phyloP scores from a whole-genome alignment of 2,113 vertebrate genomes.

The Natator depressus region DNA sequence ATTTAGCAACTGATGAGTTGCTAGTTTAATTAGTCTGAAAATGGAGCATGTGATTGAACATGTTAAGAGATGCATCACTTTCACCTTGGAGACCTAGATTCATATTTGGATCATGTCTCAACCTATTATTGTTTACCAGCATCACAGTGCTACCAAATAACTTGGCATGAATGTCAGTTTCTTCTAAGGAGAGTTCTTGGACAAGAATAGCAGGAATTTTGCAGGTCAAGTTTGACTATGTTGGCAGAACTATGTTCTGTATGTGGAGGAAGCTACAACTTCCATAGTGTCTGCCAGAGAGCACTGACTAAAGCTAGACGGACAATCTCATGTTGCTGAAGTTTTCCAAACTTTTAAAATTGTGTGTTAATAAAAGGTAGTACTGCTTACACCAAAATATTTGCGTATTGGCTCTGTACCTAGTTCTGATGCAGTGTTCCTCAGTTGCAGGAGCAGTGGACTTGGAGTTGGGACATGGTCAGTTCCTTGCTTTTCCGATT shows the following conservation, averaged over 20 bases:
- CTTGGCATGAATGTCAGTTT: neutral
- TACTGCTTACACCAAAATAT: neutral
- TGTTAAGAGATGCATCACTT: constrained; percentile 33
- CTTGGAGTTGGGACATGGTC: neutral
- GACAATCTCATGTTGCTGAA: neutral
- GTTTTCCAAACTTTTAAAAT: neutral
- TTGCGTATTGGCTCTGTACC: neutral
- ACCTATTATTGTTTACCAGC: neutral
- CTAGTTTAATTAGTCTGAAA: constrained; percentile 52
- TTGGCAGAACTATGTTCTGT: neutral
- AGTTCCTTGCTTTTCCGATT: constrained; percentile 3
- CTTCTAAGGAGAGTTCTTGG: constrained; percentile 1
- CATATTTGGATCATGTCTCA: constrained; percentile 5
- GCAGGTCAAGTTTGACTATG: neutral
- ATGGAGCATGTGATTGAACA: constrained; percentile 1
- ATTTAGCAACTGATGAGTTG: neutral
- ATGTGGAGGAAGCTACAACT: neutral
- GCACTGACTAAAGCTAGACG: neutral
- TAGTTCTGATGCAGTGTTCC: constrained; percentile 4
- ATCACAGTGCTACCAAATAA: neutral
- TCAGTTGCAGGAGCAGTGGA: neutral
- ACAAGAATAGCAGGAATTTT: neutral
- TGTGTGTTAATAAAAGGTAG: rapidly evolving
- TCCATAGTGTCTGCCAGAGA: neutral
- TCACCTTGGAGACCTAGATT: constrained; percentile 45